phyloP scores from a whole-genome alignment of 2,797 vertebrate genomes.

The Pantherophis vulpinus region DNA sequence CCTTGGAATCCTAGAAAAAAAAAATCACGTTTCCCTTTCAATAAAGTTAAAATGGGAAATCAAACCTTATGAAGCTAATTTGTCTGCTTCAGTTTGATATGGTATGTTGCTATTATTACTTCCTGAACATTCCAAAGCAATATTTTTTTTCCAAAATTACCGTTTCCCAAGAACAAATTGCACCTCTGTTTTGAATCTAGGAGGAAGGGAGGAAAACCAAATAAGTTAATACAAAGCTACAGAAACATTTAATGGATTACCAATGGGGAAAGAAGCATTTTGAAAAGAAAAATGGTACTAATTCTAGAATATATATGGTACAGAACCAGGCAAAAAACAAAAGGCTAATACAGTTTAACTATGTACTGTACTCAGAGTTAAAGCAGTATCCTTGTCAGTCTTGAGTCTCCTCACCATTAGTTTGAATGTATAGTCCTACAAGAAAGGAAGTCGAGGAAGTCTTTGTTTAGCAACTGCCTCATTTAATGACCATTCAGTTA shows the following conservation, averaged over 20 bases:
- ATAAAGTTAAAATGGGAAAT: conserved; percentile 2
- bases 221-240: neutral
- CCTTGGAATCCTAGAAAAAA: neutral
- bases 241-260: neutral
- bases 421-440: neutral
- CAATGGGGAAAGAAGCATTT: neutral
- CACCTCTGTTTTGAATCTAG: neutral
- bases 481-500: neutral
- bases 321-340: neutral
- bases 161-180: conserved; percentile 7
- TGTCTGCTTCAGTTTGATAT: neutral
- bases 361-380: neutral
- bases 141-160: neutral
- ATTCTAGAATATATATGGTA: neutral
- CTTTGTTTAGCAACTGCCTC: neutral
- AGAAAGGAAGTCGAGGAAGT: neutral
- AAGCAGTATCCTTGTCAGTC: neutral
- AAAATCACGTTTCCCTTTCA: neutral
- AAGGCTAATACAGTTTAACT: neutral
- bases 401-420: neutral
- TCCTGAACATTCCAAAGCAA: neutral
- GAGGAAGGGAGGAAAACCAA: neutral
- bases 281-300: neutral
- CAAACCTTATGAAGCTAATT: neutral
- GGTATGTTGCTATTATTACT: neutral